Percentiles rank a stretch among this genome's conserved stretches.
Evolutionary conservation across 2,888 invertebrate species (phyloP).

Genomic region (Tachina grossa): DNA sequence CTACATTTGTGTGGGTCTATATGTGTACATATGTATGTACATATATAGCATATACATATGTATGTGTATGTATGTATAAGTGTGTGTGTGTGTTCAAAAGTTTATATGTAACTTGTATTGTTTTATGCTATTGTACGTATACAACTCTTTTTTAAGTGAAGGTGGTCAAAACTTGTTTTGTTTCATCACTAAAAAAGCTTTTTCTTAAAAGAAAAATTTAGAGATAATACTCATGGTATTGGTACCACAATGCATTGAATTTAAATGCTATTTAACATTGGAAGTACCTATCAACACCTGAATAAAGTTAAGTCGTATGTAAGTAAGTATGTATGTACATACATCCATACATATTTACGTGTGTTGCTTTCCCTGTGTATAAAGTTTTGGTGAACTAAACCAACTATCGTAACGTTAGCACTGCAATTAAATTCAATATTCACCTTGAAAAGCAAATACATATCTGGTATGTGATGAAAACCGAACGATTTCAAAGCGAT

Average conservation of each 20-base stretch:
- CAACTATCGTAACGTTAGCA: neutral
- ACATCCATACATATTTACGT: neutral
- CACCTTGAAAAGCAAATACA: neutral
- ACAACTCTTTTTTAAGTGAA: constrained; percentile 58
- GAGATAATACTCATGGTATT: constrained; percentile 46
- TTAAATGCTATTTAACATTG: constrained; percentile 4
- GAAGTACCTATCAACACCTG: neutral
- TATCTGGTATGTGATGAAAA: too few relatives aligned
- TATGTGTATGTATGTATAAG: neutral
- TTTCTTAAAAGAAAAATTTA: constrained; percentile 65
- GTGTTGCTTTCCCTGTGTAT: neutral
- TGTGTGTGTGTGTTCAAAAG: neutral
- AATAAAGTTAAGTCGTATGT: neutral
- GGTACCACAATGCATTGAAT: constrained; percentile 21
- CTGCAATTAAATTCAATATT: neutral
- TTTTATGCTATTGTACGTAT: constrained; percentile 42
- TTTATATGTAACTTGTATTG: constrained; percentile 48
- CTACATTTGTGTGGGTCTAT: neutral
- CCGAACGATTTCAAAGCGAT: too few relatives aligned
- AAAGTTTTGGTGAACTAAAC: neutral
- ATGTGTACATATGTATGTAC: neutral
- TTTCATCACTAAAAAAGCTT: constrained; percentile 67
- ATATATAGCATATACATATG: neutral
- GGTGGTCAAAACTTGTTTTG: constrained; percentile 71
- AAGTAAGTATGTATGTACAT: neutral